phyloP scores from a whole-genome alignment of 2,113 vertebrate species.

The Semicossyphus pulcher region DNA sequence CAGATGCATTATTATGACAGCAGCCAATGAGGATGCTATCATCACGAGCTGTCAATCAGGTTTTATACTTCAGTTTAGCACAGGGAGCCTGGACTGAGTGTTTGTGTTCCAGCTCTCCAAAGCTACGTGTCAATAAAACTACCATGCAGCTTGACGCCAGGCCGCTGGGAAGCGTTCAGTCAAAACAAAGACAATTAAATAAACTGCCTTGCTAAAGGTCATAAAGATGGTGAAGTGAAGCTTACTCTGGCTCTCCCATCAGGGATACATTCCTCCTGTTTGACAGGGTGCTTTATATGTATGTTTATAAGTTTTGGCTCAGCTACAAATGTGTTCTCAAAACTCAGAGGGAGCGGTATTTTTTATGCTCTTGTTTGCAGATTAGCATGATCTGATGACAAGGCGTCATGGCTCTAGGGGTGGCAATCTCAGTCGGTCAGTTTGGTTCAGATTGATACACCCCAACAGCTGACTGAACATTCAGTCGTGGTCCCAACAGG shows the following conservation, averaged over 20 bases:
- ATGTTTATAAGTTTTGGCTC: too few species aligned
- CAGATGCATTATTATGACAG: slow-evolving; percentile 30
- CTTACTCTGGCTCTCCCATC: background rate
- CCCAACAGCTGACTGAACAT: too few species aligned
- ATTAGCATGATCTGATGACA: too few species aligned
- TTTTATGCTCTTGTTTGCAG: too few species aligned
- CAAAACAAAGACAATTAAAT: background rate
- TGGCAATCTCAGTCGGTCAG: too few species aligned
- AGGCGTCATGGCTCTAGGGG: too few species aligned
- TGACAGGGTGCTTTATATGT: too few species aligned
- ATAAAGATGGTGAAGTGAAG: too few species aligned
- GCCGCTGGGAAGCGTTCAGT: background rate
- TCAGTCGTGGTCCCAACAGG: too few species aligned
- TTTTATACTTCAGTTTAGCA: background rate
- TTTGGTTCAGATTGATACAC: too few species aligned
- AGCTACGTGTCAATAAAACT: background rate
- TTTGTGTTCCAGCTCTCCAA: background rate
- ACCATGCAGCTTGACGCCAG: background rate
- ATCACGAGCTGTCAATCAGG: slow-evolving; percentile 20
- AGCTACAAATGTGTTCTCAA: too few species aligned
- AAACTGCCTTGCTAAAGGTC: background rate
- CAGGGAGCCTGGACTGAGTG: background rate
- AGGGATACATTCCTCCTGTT: background rate
- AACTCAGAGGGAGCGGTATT: too few species aligned
- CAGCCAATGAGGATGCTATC: slow-evolving; percentile 20